Base-by-base conservation (phyloP, 2,888 invertebrate genomes). In the Drosophila quinaria region DNA sequence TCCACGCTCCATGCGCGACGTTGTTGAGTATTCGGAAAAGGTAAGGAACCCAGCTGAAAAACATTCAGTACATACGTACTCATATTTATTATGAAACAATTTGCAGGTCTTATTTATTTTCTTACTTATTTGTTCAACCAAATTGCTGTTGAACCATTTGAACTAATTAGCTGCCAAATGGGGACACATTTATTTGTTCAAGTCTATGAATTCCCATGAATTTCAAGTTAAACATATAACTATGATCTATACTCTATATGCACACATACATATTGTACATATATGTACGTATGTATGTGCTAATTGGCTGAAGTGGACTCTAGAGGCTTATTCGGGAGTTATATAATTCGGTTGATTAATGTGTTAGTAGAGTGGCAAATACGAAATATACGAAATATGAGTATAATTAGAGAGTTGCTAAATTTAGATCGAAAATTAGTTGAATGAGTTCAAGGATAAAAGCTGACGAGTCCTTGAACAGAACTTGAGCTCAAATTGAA, bases 1-100 rank as follows among this genome's bases (percentile, higher is more conserved):
- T 94, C 98, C 98, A 25, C 94, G 98, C 74, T 97, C 96, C 81
- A 97, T 97, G 97, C 94, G 97, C 69, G 98, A 98, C 92, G 97
- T 97, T 13, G 97, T 97, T 1, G 97, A 97, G 91, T 98, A 97
- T 91, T 96, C 97, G 0, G 97, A 97, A 92, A 97, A 97, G 95
- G 97, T 97, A 78, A 22, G 10, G 17, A 49, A 15, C 31, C 11
- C 6, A n/a, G 17, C 10, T 25, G 17, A 49, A 17, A 37, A 13
- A 1, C 4, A 19, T 9, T n/a, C n/a, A n/a, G n/a, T 6, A 41
- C 10, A 10, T 9, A 11, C n/a, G 9, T 15, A 41, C 31, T 33
- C 10, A 13, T 59, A 55, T 78, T 81, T 73, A 62, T 73, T 79
- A 64, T 60, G 63, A 76, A 76, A 71, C 42, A 55, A 65, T 61